These are phyloP conservation scores for Sclerodermus sp. DNA, from an alignment of 2,888 invertebrate species.

Conservation along the genomic window DNA sequence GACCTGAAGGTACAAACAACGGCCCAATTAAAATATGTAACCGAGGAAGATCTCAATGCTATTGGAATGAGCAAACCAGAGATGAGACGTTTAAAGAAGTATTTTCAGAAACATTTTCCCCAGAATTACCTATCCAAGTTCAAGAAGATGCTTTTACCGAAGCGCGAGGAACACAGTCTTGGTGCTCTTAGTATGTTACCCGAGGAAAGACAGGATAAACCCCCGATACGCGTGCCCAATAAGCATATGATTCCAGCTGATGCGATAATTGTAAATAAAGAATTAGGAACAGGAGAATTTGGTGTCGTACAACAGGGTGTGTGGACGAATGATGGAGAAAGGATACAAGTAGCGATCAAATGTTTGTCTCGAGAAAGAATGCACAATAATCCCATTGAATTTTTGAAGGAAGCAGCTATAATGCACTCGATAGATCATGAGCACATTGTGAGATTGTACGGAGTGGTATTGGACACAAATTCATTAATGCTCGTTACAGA, in stretches of 20 bases:
- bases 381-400: constrained; percentile 95
- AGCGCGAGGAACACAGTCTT: constrained; percentile 57
- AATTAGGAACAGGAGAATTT: constrained; percentile 95
- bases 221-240: constrained; percentile 68
- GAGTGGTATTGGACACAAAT: constrained; percentile 92
- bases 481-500: constrained; percentile 84
- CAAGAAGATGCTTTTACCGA: constrained; percentile 75
- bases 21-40: constrained; percentile 90
- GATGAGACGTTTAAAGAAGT: constrained; percentile 90
- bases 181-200: constrained; percentile 49
- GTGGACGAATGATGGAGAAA: constrained; percentile 92
- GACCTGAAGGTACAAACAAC: constrained; percentile 87
- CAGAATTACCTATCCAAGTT: constrained; percentile 91
- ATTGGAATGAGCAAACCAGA: constrained; percentile 95
- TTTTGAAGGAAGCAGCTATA: constrained; percentile 96
- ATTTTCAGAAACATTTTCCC: constrained; percentile 90
- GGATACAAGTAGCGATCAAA: constrained; percentile 95
- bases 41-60: constrained; percentile 85
- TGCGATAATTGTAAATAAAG: constrained; percentile 90
- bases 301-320: constrained; percentile 97
- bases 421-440: constrained; percentile 98
- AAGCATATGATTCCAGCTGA: constrained; percentile 86
- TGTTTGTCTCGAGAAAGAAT: constrained; percentile 92
- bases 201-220: constrained; percentile 53
- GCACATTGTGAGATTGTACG: constrained; percentile 95